These are phyloP conservation scores for Apostichopus leukothele DNA, from an alignment of 53 echinoderm and acorn worm genomes.

Conservation along the genomic window DNA sequence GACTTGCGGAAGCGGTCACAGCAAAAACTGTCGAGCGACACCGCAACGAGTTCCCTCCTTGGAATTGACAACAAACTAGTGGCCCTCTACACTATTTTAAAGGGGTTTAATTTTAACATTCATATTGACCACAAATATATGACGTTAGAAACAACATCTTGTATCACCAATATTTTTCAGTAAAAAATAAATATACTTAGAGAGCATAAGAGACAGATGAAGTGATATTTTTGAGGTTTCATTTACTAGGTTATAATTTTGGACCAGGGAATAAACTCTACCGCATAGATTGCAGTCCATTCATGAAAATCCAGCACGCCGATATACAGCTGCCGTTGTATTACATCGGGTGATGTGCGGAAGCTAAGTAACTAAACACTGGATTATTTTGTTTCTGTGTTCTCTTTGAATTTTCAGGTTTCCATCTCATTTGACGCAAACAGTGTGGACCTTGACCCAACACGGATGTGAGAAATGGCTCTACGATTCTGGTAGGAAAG, in stretches of 20 bases:
- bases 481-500: constrained; percentile 2
- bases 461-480: neutral
- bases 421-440: constrained; percentile 34
- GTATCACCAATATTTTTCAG: too few relatives aligned
- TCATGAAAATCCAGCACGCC: neutral
- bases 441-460: constrained; percentile 38
- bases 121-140: neutral
- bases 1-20: constrained; percentile 32
- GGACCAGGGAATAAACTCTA: neutral
- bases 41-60: neutral
- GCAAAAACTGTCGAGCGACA: constrained; percentile 26
- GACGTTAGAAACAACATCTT: too few relatives aligned
- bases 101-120: neutral
- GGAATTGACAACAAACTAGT: neutral
- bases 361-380: neutral
- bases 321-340: constrained; percentile 5
- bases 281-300: neutral
- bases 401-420: constrained; percentile 34
- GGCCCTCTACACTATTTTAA: neutral
- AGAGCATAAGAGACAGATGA: too few relatives aligned
- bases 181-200: too few relatives aligned
- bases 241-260: too few relatives aligned
- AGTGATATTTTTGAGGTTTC: too few relatives aligned
- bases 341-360: neutral
- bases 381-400: neutral